Conservation (phyloP, 2,888 invertebrate species). For the Eulithis prunata region DNA sequence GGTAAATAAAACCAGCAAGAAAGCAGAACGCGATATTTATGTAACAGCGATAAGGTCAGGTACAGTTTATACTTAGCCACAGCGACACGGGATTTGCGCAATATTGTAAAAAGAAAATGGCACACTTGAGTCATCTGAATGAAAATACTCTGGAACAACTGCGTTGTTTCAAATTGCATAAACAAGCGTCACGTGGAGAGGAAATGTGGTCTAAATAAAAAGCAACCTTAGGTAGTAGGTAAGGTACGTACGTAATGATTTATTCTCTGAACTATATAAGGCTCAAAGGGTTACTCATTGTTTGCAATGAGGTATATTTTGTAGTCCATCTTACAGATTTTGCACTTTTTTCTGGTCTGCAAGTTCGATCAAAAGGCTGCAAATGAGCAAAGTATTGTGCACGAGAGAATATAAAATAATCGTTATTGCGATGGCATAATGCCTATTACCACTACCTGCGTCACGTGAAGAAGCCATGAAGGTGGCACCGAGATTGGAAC, state of each 20-base stretch:
- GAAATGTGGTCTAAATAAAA: constrained; percentile 29
- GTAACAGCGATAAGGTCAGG: constrained; percentile 57
- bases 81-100: constrained; percentile 43
- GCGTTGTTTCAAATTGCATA: constrained; percentile 26
- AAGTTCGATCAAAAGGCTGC: too few species aligned
- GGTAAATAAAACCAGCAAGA: constrained; percentile 39
- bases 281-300: too few species aligned
- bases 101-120: constrained; percentile 44
- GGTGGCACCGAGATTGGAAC: constrained; percentile 53
- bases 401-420: background rate
- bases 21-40: constrained; percentile 52
- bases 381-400: too few species aligned
- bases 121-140: constrained; percentile 40
- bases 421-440: constrained; percentile 15
- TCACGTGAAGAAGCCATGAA: constrained; percentile 60
- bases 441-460: constrained; percentile 15
- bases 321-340: too few species aligned
- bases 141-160: constrained; percentile 35
- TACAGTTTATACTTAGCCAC: constrained; percentile 42
- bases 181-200: constrained; percentile 13
- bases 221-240: background rate
- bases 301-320: too few species aligned
- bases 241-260: constrained; percentile 15
- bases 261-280: background rate
- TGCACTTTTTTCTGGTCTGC: too few species aligned